Conservation (phyloP, 2,113 vertebrate genomes). For the Chaetorhynchus papuensis region DNA sequence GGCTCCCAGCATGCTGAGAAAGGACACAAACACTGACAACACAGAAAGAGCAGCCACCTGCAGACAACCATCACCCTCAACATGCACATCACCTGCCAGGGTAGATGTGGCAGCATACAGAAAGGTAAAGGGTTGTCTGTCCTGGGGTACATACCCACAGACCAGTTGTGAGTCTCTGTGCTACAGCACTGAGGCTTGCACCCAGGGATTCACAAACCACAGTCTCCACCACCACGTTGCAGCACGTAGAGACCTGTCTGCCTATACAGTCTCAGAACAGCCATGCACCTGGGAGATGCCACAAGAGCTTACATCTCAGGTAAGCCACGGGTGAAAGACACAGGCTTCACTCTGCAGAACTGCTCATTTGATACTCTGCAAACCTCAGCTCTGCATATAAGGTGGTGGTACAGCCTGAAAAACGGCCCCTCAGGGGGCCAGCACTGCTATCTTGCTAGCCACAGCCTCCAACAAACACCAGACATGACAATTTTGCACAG, state of each 20-base stretch:
- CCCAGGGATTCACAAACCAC: not conserved
- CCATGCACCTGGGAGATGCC: not conserved
- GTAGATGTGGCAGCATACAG: not conserved
- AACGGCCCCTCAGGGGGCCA: rapidly evolving
- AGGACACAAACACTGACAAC: not conserved
- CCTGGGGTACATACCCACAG: too few relatives aligned
- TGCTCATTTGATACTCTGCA: not conserved
- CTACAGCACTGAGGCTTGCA: not conserved
- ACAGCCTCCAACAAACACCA: not conserved
- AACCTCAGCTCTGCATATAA: not conserved
- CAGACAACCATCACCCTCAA: not conserved
- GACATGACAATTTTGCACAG: not conserved
- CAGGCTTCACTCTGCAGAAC: not conserved
- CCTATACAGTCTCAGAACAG: not conserved
- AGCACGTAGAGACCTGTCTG: too few relatives aligned
- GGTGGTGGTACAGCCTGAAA: not conserved
- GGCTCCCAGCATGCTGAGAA: rapidly evolving
- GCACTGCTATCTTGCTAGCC: not conserved
- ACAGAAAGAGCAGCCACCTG: not conserved
- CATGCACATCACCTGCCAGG: rapidly evolving
- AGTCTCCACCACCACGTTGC: rapidly evolving
- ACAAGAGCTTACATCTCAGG: not conserved
- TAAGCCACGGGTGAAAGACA: not conserved
- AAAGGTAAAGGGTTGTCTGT: rapidly evolving
- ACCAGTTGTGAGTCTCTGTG: rapidly evolving